These are phyloP conservation scores for Dendropsophus ebraccatus DNA, from an alignment of 2,113 vertebrate genomes.

Conservation along the genomic window DNA sequence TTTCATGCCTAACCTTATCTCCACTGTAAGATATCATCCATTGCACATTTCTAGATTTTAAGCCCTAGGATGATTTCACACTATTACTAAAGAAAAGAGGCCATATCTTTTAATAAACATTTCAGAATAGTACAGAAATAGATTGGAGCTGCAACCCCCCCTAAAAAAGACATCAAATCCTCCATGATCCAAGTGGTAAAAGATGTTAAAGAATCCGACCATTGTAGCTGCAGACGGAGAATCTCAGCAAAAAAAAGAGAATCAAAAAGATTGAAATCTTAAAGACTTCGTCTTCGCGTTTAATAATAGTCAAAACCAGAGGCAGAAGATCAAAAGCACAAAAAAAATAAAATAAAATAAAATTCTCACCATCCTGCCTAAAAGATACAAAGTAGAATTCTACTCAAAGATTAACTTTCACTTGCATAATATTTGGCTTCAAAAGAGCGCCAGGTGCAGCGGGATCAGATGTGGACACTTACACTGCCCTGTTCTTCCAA, in stretches of 20 bases:
- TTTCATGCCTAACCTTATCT: not conserved
- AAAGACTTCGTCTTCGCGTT: constrained; percentile 33
- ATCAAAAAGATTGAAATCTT: constrained; percentile 36
- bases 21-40: not conserved
- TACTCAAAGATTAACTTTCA: constrained; percentile 52
- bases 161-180: constrained; percentile 8
- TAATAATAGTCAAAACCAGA: constrained; percentile 1
- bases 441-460: constrained; percentile 43
- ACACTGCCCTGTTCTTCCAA: constrained; percentile 36
- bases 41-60: constrained; percentile 4
- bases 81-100: not conserved
- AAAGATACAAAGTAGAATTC: constrained; percentile 17
- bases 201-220: not conserved
- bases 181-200: not conserved
- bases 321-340: constrained; percentile 18
- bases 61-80: not conserved
- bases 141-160: not conserved
- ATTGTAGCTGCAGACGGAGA: not conserved
- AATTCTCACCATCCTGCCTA: constrained; percentile 10
- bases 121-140: not conserved
- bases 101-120: constrained; percentile 45
- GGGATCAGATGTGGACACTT: constrained; percentile 44
- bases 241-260: not conserved
- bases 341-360: constrained; percentile 22
- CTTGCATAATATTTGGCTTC: constrained; percentile 39